Conservation (phyloP, 2,888 invertebrate genomes). For the Trissoscelio sp. region DNA sequence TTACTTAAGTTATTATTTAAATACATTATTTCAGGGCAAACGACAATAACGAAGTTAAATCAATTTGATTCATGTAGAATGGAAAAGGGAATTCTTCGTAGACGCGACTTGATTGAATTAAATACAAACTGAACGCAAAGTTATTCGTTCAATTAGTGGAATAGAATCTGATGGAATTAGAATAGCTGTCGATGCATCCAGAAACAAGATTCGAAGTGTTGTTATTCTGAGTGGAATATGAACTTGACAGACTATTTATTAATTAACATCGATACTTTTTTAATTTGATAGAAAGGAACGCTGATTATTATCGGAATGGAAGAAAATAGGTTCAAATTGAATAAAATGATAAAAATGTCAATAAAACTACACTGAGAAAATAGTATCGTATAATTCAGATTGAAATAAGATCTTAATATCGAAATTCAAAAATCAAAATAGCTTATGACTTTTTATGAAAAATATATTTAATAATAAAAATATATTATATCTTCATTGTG, state of each 20-base stretch:
- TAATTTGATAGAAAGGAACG: too few species aligned
- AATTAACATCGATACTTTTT: not conserved
- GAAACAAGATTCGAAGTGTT: conserved; percentile 19
- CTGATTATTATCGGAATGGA: too few species aligned
- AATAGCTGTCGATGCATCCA: conserved; percentile 39
- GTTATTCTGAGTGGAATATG: conserved; percentile 12
- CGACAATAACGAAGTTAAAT: conserved; percentile 48
- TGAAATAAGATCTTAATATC: too few species aligned
- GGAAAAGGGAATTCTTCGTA: conserved; percentile 51
- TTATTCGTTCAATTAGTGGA: conserved; percentile 57
- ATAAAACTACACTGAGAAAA: too few species aligned
- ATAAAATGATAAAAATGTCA: not conserved
- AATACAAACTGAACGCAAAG: conserved; percentile 50
- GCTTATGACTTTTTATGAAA: too few species aligned
- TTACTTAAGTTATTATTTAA: too few species aligned
- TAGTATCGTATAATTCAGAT: too few species aligned
- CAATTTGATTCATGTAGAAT: conserved; percentile 33
- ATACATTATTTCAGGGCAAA: conserved; percentile 41
- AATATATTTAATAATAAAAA: too few species aligned
- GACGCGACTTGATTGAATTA: conserved; percentile 40
- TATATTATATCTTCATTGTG: too few species aligned
- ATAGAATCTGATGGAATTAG: conserved; percentile 28
- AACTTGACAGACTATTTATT: conserved; percentile 15
- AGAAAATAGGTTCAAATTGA: not conserved
- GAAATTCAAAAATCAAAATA: too few species aligned